Base-by-base conservation (phyloP, 2,113 vertebrate genomes). In the Oenanthe melanoleuca region DNA sequence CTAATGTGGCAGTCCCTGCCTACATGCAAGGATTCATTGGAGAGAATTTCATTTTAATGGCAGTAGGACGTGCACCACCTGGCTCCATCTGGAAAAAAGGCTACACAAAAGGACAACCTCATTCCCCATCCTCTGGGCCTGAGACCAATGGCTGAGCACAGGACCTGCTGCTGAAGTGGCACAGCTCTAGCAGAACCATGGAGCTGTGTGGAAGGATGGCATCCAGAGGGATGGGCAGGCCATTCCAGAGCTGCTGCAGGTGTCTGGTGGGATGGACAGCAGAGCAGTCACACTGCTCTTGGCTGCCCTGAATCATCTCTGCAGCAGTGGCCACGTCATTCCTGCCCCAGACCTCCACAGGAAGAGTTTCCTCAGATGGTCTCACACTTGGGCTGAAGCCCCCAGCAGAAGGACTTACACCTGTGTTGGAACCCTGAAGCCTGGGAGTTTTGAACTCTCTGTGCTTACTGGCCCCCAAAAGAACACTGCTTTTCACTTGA, bases 41-140 rank as follows among this genome's bases (percentile, higher is more conserved):
- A 34, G 65, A 61, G 37, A 92, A 81, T 56, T 84, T 53, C 49
- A 71, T 71, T 91, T 90, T 84, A 92, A 84, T 78, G 44, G 83
- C 52, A 85, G 65, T 44, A 42, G 61, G 64, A 79, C 9, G 18
- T 37, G 37, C 2, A 16, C 71, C 73, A 86, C 83, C 64, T 87
- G 80, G 52, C 28, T 92, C 55, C 26, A 40, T 23, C 21, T 63
- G 67, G 66, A 45, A n/a, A 65, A 90, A 83, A 72, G 11, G 47
- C 40, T 18, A 16, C 29, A 57, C 16, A 74, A 81, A 74, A 67
- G 67, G 19, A 22, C 55, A 80, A 25, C 57, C 49, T 33, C 14
- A 15, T 65, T 89, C 90, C 82, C 49, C 37, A 14, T 37, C 72
- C 60, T 52, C 33, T 37, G 52, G 38, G 44, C 9, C 47, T 49